Conservation (phyloP, 2,797 vertebrate genomes). For the Manis crassicaudata region DNA sequence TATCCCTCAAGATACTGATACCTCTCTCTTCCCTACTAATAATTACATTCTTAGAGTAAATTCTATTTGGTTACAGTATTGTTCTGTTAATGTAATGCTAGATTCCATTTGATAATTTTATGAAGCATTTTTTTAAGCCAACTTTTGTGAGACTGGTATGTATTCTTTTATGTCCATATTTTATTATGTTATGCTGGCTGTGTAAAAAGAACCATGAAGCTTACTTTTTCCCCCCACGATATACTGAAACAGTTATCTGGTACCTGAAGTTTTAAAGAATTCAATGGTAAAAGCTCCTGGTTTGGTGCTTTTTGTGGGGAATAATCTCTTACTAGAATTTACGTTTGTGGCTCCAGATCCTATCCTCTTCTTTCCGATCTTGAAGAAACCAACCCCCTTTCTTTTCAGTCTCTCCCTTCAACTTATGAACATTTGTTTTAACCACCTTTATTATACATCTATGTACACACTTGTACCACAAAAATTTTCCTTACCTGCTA, state of each 20-base stretch:
- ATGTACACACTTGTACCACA: not conserved
- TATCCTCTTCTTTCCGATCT: not conserved
- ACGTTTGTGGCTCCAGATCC: not conserved
- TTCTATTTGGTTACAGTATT: not conserved
- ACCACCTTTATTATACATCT: not conserved
- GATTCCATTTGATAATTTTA: slow-evolving; percentile 32
- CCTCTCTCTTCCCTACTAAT: not conserved
- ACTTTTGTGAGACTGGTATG: not conserved
- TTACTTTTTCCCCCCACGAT: not conserved
- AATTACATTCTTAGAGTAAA: not conserved
- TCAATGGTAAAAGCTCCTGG: not conserved
- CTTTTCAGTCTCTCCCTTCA: not conserved
- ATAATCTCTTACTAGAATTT: not conserved
- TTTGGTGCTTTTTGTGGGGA: not conserved
- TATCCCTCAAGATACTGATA: not conserved
- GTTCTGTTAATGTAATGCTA: not conserved
- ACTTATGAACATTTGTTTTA: not conserved
- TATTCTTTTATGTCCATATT: not conserved
- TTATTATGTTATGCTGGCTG: not conserved
- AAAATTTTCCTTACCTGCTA: not conserved
- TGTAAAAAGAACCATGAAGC: not conserved
- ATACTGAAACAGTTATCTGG: not conserved
- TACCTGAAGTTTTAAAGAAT: not conserved
- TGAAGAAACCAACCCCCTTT: not conserved
- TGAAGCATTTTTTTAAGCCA: slow-evolving; percentile 3